Conservation (phyloP, 2,888 invertebrate genomes). For the Brachynemurus nebulosus region DNA sequence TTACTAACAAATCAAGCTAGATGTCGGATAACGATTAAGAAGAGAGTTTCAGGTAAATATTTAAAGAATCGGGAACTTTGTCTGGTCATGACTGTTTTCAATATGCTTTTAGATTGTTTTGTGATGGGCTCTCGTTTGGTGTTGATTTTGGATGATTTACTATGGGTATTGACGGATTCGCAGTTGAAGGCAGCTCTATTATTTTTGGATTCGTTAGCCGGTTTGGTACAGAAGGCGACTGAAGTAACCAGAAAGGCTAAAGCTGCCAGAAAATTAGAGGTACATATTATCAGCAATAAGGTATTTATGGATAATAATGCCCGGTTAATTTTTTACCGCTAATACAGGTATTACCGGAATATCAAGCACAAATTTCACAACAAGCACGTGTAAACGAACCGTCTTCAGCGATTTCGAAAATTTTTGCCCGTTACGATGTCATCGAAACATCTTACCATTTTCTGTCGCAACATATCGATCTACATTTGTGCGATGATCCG, state of each 20-base stretch:
- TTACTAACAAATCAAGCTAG: conserved; percentile 87
- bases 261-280: conserved; percentile 72
- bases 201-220: conserved; percentile 73
- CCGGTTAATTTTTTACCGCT: conserved; percentile 4
- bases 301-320: not conserved
- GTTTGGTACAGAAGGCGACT: conserved; percentile 67
- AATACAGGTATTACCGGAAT: conserved; percentile 50
- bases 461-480: conserved; percentile 80
- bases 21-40: conserved; percentile 91
- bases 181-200: conserved; percentile 87
- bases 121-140: conserved; percentile 84
- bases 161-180: conserved; percentile 95
- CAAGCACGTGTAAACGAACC: conserved; percentile 34
- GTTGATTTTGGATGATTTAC: conserved; percentile 84
- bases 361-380: conserved; percentile 55
- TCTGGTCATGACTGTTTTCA: not conserved
- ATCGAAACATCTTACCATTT: conserved; percentile 96
- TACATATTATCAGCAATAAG: conserved; percentile 19
- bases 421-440: conserved; percentile 85
- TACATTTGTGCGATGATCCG: conserved; percentile 93
- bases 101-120: conserved; percentile 61
- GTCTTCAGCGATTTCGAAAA: conserved; percentile 35
- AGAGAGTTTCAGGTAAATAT: conserved; percentile 62
- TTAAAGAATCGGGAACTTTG: not conserved
- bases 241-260: conserved; percentile 67